These are phyloP conservation scores for Meteorus cinctellus DNA, from an alignment of 2,888 invertebrate genomes.

Conservation along the genomic window DNA sequence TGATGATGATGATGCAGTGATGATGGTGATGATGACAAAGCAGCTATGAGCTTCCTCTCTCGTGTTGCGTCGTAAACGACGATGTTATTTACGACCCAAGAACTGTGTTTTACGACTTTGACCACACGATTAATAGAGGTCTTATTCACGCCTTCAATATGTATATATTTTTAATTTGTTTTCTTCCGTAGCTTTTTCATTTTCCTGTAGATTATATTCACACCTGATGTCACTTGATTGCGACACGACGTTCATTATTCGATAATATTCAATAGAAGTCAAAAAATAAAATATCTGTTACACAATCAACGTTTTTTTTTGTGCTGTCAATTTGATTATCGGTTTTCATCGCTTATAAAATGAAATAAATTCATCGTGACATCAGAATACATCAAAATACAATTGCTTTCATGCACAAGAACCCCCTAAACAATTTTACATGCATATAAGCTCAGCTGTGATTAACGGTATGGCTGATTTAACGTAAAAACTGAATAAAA, in stretches of 20 bases:
- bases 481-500: too few species aligned
- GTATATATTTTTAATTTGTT: conserved; percentile 1
- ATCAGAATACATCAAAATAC: not conserved
- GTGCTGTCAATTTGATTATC: not conserved
- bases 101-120: conserved; percentile 21
- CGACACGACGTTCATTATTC: not conserved
- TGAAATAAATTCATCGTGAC: too few species aligned
- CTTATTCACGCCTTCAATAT: conserved; percentile 23
- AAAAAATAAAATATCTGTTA: not conserved
- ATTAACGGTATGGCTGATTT: not conserved
- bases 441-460: not conserved
- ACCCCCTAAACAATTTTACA: not conserved
- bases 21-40: conserved; percentile 10
- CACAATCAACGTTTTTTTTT: not conserved
- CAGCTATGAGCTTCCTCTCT: conserved; percentile 5
- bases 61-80: conserved; percentile 10
- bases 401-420: not conserved
- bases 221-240: not conserved
- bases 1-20: not conserved
- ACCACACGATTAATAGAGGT: conserved; percentile 15
- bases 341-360: too few species aligned
- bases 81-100: conserved; percentile 20
- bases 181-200: not conserved
- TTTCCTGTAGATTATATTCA: not conserved
- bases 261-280: not conserved